Evolutionary conservation across 2,888 invertebrate genomes (phyloP), one percentile per base, ranked within the genome.

Genomic region (Bibio marci): DNA sequence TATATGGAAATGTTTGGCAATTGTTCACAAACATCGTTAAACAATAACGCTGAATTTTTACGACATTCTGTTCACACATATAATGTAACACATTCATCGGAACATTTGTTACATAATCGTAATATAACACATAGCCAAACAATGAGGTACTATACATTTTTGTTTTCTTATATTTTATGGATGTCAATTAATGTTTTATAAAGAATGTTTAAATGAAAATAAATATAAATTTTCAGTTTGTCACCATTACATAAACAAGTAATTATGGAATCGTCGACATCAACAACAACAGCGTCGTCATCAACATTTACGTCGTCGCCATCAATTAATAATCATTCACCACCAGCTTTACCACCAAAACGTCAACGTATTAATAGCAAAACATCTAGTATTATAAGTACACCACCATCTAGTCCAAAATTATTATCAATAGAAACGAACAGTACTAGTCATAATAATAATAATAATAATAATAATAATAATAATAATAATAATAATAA

Each of bases 1-100:
- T 92, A 91, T 62, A 90, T 92, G 90, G 88, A 91, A 66, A 87
- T 90, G 76, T 83, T 87, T 54, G 85, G 86, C 17, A 82, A 82
- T 60, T 88, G 87, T 66, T 80, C 82, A 48, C 85, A 86, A 53
- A 72, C 74, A 46, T 74, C 76, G 44, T 76, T 74, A 48, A 38
- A 38, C 28, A 74, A 73, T 40, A 71, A 74, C 33, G 70, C 74
- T 41, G 86, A 86, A 51, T 78, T 83, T 60, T 73, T 86, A 59
- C 72, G 87, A 36, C 88, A 88, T 61, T 90, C 91, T 4, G 76
- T 90, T 52, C 87, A 90, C 57, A 76, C 81, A 5, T 81, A 76
- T 56, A 76, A 77, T 63, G 61, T 62, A 34, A 38, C 45, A 15
- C 47, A 32, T 33, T 43, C 47, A 46, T 43, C 64, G 60, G 51